Base-by-base conservation (phyloP, 2,888 invertebrate genomes). In the Andrena trimmerana region DNA sequence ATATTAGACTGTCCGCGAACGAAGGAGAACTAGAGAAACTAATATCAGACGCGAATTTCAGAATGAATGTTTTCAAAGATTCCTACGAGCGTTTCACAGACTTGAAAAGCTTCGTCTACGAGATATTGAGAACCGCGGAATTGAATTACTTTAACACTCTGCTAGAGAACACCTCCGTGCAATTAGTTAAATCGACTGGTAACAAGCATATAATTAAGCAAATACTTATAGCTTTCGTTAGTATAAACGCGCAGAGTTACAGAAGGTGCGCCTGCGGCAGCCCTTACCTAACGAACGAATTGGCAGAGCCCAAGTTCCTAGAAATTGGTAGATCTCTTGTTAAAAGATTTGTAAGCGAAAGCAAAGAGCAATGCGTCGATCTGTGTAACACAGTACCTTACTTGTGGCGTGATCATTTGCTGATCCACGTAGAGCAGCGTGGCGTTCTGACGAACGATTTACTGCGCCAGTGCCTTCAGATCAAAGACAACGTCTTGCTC, bases 341-440 rank as follows among this genome's bases (percentile, higher is more conserved):
- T 62, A 95, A 95, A 78, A 95, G 93, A 78, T 95, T 95, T 86
- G 94, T 94, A 93, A 93, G 94, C 5, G 93, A 91, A 81, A 93
- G 94, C 78, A 93, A 94, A 75, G 92, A 94, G 2, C 94, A 94
- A 62, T 95, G 95, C 84, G 94, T 95, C 54, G 94, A 95, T 86
- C 94, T 96, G 57, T 96, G 96, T 84, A 95, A 95, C 87, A 93
- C 94, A 86, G 95, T 96, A 95, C 96, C 96, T 63, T 96, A 95
- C 87, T 94, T 96, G 90, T 96, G 96, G 96, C 94, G 95, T 73
- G 95, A 95, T 86, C 95, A 96, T 85, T 92, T 96, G 29, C 94
- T 95, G 75, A 90, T 95, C 77, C 93, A 95, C 87, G 91, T 94
- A 73, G 95, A 95, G 85, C 95, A 95, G 86, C 94, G 95, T 81